These are phyloP conservation scores for Panagrolaimus sp. DNA, from an alignment of 1,140 invertebrate genomes.

Conservation along the genomic window DNA sequence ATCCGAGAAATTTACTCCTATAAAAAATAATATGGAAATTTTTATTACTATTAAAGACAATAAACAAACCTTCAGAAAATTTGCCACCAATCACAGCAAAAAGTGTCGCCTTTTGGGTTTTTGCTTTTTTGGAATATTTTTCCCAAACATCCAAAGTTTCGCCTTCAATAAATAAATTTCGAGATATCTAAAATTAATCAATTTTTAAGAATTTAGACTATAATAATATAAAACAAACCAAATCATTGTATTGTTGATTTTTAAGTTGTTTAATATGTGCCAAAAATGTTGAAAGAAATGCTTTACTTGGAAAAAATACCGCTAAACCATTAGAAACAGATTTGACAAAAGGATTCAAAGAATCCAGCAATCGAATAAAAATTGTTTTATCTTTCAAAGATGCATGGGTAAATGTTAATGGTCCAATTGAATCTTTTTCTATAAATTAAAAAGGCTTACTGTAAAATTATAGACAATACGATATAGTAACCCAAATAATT, in stretches of 20 bases:
- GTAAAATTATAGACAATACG: conserved; percentile 27
- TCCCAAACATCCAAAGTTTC: conserved; percentile 26
- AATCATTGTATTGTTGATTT: conserved; percentile 21
- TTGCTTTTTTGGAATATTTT: conserved; percentile 27
- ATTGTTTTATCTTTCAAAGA: neutral
- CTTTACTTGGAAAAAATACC: conserved; percentile 88
- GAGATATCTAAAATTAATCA: conserved; percentile 27
- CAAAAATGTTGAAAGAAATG: conserved; percentile 68
- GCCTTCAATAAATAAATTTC: neutral
- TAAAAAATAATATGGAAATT: conserved; percentile 54
- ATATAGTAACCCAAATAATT: conserved; percentile 16
- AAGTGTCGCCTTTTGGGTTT: conserved; percentile 25
- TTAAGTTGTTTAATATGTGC: conserved; percentile 10
- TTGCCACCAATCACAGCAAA: conserved; percentile 40
- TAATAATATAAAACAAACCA: conserved; percentile 4
- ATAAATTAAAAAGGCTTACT: conserved; percentile 20
- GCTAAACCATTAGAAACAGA: conserved; percentile 84
- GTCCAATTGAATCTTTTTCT: conserved; percentile 27
- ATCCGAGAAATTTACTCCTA: conserved; percentile 93
- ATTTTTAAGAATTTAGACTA: neutral
- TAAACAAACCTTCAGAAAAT: conserved; percentile 37
- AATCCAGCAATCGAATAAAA: neutral
- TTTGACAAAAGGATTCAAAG: conserved; percentile 61
- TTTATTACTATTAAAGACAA: neutral
- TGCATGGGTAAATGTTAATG: neutral